Evolutionary conservation across 2,113 vertebrate species (phyloP), one percentile per base, ranked within the genome.

Genomic region (Furnarius figulus): DNA sequence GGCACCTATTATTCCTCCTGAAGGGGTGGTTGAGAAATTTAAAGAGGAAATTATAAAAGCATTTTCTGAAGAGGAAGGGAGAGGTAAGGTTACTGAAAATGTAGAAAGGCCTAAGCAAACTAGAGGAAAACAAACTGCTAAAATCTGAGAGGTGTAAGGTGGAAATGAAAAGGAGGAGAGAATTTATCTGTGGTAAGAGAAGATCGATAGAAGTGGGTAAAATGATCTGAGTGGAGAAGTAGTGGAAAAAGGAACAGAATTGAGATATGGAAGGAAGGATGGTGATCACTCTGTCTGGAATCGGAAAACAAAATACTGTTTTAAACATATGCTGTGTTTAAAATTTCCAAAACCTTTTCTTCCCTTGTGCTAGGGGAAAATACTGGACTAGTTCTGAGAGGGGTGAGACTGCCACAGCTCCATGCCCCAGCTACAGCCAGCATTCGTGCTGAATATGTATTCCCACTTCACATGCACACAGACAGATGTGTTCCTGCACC

Each of bases 351-450:
- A 58, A 5, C 21, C 21, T 77, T 90, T 79, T 80, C 23, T 70
- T 85, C 12, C 6, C 3, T 9, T 61, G 7, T 78, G 42, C 14
- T 58, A 9, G 21, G 19, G 15, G 14, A 58, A 77, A 42, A 35
- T 31, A 8, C 1, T 0, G 0, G 19, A 7, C 33, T 14, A 12
- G 40, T 74, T 85, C 25, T 2, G 5, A n/a, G 42, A 40, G 4
- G 8, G 4, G 7, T 46, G 62, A 62, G 39, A 11, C 33, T 85
- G 47, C 17, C 18, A 12, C 19, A 39, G 28, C 47, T 53, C 46
- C 2, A 1, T 46, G 56, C 2, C 2, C 3, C 0, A 1, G 24
- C 37, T 70, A 19, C 22, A 58, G 0, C 8, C 40, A 68, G 72
- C 68, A 76, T 52, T 9, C 50, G 25, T n/a, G 67, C 62, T 68